phyloP scores from a whole-genome alignment of 2,888 invertebrate species.

The Gibbula magus region DNA sequence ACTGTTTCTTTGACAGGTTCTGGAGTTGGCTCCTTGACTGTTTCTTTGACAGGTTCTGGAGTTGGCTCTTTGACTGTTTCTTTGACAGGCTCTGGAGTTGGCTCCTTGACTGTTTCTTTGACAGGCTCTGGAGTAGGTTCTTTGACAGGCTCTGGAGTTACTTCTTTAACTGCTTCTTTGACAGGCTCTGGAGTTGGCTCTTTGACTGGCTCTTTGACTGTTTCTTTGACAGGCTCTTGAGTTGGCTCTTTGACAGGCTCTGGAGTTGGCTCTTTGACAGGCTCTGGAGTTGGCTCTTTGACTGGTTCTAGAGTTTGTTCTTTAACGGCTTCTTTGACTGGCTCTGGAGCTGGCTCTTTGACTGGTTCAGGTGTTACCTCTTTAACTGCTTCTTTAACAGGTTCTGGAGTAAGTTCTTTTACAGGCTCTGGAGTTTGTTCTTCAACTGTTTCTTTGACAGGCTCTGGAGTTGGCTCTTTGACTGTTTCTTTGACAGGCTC shows the following conservation, averaged over 20 bases:
- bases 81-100: not conserved
- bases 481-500: too few relatives aligned
- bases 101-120: slow-evolving; percentile 11
- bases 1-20: not conserved
- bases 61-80: not conserved
- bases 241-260: not conserved
- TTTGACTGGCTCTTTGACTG: not conserved
- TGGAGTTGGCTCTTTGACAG: not conserved
- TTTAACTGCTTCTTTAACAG: not conserved
- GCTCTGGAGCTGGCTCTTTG: not conserved
- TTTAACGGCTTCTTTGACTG: not conserved
- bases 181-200: slow-evolving; percentile 15
- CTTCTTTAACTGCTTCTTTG: slow-evolving; percentile 15
- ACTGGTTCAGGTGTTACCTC: not conserved
- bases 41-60: not conserved
- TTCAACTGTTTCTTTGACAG: not conserved
- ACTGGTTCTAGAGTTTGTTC: not conserved
- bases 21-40: not conserved
- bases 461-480: too few relatives aligned
- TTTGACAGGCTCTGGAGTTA: not conserved
- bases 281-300: not conserved
- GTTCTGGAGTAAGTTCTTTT: slow-evolving; percentile 7
- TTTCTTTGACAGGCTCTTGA: slow-evolving; percentile 3
- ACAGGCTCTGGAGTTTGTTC: not conserved
- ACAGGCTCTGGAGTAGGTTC: not conserved